phyloP scores from a whole-genome alignment of 2,797 vertebrate genomes.

The Darevskia mixta region DNA sequence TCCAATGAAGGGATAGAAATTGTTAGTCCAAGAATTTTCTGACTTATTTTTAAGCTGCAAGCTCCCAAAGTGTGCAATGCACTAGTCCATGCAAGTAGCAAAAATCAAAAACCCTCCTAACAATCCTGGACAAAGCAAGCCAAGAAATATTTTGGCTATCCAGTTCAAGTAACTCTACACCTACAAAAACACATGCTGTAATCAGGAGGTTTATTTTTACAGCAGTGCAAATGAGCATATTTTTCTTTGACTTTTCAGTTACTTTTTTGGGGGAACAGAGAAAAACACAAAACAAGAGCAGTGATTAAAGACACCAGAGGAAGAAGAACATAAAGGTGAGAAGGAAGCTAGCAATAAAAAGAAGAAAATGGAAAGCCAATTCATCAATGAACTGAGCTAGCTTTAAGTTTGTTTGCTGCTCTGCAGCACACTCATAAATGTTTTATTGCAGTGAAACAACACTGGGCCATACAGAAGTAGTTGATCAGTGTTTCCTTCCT shows the following conservation, averaged over 20 bases:
- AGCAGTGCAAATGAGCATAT: conserved; percentile 58
- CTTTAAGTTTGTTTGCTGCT: not conserved
- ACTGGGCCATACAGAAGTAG: too few species aligned
- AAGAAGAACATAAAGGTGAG: not conserved
- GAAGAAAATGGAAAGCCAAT: not conserved
- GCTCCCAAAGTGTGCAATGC: not conserved
- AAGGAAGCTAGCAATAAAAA: not conserved
- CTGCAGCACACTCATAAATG: not conserved
- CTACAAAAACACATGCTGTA: conserved; percentile 64
- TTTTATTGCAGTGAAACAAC: not conserved
- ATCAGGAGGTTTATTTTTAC: conserved; percentile 61
- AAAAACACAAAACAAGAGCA: conserved; percentile 27
- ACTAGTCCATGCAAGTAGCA: conserved; percentile 18
- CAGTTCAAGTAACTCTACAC: conserved; percentile 62
- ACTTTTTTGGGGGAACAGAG: not conserved
- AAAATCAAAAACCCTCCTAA: conserved; percentile 45
- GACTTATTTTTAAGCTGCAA: conserved; percentile 56
- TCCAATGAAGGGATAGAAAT: conserved; percentile 64
- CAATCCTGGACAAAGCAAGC: conserved; percentile 49
- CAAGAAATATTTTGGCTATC: conserved; percentile 55
- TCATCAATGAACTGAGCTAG: not conserved
- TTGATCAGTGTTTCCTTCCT: not conserved
- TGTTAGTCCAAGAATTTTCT: conserved; percentile 64
- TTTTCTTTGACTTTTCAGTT: conserved; percentile 50
- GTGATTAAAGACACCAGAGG: not conserved